Percentiles rank a stretch among this genome's conserved stretches.
phyloP scores from a whole-genome alignment of 2,113 vertebrate species.

The Centropus bengalensis region DNA sequence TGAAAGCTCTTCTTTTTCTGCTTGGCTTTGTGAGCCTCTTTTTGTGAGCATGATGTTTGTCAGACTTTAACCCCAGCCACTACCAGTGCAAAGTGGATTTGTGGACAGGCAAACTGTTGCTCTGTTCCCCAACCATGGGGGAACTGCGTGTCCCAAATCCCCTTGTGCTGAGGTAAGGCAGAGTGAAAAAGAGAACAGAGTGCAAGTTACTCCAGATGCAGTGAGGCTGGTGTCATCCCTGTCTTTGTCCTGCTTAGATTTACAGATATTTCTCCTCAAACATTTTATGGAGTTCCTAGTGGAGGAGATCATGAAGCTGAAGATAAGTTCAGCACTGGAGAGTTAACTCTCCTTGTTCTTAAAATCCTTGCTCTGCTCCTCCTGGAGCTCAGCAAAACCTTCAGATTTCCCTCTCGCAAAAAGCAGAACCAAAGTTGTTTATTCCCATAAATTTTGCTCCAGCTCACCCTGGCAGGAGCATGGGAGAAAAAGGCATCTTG shows the following conservation, averaged over 20 bases:
- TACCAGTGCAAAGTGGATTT: not conserved
- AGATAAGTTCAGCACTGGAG: not conserved
- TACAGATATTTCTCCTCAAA: not conserved
- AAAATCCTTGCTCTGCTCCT: not conserved
- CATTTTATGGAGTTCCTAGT: not conserved
- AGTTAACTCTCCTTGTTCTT: not conserved
- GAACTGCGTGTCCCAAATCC: not conserved
- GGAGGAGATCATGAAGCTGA: not conserved
- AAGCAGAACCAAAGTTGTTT: not conserved
- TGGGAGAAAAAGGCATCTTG: not conserved
- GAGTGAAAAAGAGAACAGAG: not conserved
- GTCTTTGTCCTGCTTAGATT: not conserved
- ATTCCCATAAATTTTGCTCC: not conserved
- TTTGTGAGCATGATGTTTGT: not conserved
- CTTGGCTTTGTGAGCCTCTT: not conserved
- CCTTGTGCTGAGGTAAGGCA: not conserved
- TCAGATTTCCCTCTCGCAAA: not conserved
- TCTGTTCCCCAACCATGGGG: fast-evolving
- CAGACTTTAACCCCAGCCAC: not conserved
- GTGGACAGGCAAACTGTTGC: not conserved
- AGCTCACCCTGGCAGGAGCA: not conserved
- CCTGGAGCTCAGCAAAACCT: not conserved
- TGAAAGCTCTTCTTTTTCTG: constrained; percentile 21
- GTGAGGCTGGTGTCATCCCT: not conserved
- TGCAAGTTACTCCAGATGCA: not conserved